Base-by-base conservation (phyloP, 2,888 invertebrate genomes). In the Nomada ferruginata region DNA sequence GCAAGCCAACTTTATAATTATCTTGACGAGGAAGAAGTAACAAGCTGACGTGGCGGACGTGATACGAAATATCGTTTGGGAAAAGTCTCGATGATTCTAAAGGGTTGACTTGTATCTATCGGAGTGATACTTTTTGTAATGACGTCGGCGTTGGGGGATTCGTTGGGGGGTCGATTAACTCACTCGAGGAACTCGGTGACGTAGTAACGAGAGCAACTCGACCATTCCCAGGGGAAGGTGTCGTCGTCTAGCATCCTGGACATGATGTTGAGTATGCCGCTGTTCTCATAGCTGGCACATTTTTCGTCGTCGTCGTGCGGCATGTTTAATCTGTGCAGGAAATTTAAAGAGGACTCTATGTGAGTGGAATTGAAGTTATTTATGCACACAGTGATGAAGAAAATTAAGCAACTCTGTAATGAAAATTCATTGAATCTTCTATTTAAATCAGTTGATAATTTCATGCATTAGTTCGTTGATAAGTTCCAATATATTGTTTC, bases 171-270 rank as follows among this genome's bases (percentile, higher is more conserved):
- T 70, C 57, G 52, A 63, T 59, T 68, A 72, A 96, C 96, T 95
- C 94, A 97, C 97, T 97, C 97, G 79, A 98, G 94, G 93, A 97
- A 97, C 90, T 97, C 96, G 10, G 97, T 97, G 83, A 97, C 95
- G 92, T 95, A 96, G 92, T 97, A 95, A 77, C 96, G 95, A 59
- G 97, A 97, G 93, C 98, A 98, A 78, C 96, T 95, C 2, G 97
- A 98, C 98, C 98, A 98, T 76, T 96, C 96, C 97, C 97, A 98
- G 0, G 98, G 97, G 93, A 97, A 96, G 20, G 97, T 97, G 91
- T 97, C 96, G 90, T 96, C 96, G 91, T 97, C 97, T 91, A 98
- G 94, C 92, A 96, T 96, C 59, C 97, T 95, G 15, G 97, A 96
- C 98, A 98, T 98, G 55, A 98, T 96, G 92, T 97, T 96, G 86